Evolutionary conservation across 2,797 vertebrate species (phyloP).

Genomic region (Ammospiza maritima): DNA sequence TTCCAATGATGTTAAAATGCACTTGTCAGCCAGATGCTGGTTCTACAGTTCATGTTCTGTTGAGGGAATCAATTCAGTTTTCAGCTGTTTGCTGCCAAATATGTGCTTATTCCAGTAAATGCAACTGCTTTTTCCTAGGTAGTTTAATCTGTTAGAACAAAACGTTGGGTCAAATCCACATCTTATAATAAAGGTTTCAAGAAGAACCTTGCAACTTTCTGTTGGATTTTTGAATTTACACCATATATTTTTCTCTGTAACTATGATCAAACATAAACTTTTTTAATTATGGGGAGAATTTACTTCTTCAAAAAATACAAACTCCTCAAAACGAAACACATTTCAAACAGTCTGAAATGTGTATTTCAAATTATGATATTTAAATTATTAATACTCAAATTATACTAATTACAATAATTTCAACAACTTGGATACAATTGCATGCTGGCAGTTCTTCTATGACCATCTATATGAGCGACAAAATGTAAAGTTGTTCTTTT

Average conservation of each 20-base stretch:
- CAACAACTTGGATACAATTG: neutral
- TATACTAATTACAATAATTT: neutral
- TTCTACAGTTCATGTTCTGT: neutral
- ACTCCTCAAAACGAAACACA: neutral
- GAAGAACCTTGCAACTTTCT: neutral
- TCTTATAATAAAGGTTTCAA: neutral
- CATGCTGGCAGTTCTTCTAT: neutral
- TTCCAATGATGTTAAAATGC: neutral
- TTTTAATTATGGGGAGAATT: neutral
- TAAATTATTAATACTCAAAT: neutral
- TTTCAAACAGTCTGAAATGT: neutral
- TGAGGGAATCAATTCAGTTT: neutral
- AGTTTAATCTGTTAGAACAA: neutral
- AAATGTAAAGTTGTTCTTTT: neutral
- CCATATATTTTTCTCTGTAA: neutral
- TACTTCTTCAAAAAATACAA: neutral
- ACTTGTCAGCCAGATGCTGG: neutral
- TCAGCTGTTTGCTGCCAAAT: neutral
- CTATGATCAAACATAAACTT: neutral
- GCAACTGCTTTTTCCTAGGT: neutral
- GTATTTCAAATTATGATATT: neutral
- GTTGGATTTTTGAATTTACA: neutral
- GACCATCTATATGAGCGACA: neutral
- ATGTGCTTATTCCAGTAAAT: neutral
- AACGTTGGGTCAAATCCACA: neutral